These are phyloP conservation scores for Ceyx margarethae DNA, from an alignment of 2,113 vertebrate species.

Conservation along the genomic window DNA sequence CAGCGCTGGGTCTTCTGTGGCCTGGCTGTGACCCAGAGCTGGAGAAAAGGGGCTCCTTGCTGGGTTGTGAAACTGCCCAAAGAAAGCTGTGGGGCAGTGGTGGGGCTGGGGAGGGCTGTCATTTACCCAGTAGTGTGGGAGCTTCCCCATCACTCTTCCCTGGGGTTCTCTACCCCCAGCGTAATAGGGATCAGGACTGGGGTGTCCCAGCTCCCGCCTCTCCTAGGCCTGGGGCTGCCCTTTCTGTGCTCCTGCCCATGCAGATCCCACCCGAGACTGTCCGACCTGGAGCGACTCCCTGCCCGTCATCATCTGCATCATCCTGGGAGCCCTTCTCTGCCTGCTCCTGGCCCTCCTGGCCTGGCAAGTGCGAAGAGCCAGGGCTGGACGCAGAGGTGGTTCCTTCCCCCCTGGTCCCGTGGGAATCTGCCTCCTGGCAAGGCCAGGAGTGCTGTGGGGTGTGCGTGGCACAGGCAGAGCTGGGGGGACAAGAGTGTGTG, in stretches of 20 bases:
- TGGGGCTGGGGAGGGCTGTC: not conserved
- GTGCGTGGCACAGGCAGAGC: not conserved
- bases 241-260: not conserved
- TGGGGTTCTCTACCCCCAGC: no score
- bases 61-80: no score
- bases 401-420: not conserved
- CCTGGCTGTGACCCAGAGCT: no score
- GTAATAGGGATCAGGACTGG: not conserved
- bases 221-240: not conserved
- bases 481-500: not conserved
- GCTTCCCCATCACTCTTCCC: not conserved
- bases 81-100: no score
- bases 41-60: no score
- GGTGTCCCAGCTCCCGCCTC: not conserved
- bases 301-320: not conserved
- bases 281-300: rapidly evolving
- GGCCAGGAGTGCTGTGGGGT: not conserved
- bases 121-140: no score
- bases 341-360: not conserved
- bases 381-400: not conserved
- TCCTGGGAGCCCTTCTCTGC: not conserved
- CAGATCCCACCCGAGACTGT: not conserved
- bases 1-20: no score
- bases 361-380: not conserved
- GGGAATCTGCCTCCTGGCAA: no score